A percentile compares a stretch with the other conserved stretches of the same genome.
Conservation (phyloP, 2,888 invertebrate genomes). For the Chymomyza amoena region DNA sequence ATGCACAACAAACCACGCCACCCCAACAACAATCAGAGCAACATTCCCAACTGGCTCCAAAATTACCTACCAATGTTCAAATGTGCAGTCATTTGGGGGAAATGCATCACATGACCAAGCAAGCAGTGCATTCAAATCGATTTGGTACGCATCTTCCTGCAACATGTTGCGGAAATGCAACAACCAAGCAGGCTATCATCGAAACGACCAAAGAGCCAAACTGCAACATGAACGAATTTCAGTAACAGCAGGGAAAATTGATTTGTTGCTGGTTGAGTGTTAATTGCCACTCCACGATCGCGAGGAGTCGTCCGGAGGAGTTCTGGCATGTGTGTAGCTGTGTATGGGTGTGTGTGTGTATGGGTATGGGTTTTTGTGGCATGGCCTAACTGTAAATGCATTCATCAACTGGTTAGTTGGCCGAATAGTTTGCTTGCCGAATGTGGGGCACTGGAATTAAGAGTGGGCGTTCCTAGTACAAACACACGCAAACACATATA, state of each 20-base stretch:
- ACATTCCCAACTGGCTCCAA: not conserved
- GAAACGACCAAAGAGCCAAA: not conserved
- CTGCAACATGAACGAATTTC: constrained; percentile 27
- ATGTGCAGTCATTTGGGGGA: constrained; percentile 32
- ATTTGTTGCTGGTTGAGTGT: constrained; percentile 72
- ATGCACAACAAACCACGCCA: not conserved
- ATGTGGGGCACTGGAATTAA: constrained; percentile 59
- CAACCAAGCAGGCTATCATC: constrained; percentile 13
- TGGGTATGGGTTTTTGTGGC: constrained; percentile 43
- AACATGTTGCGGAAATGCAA: constrained; percentile 64
- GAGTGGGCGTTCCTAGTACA: constrained; percentile 47
- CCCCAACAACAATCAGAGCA: constrained; percentile 24
- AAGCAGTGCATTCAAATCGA: constrained; percentile 67
- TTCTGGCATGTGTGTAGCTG: not conserved
- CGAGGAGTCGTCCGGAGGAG: constrained; percentile 30
- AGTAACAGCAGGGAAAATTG: constrained; percentile 67
- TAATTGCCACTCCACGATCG: constrained; percentile 67
- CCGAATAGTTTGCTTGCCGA: constrained; percentile 17
- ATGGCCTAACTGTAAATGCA: constrained; percentile 66
- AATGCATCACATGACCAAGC: constrained; percentile 28
- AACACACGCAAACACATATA: not conserved
- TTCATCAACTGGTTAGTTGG: constrained; percentile 46
- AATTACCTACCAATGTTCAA: not conserved
- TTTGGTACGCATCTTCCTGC: constrained; percentile 74
- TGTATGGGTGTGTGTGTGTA: not conserved